Evolutionary conservation across 2,797 vertebrate species (phyloP), one percentile per base, ranked within the genome.

Genomic region (Phyllotis vaccarum): DNA sequence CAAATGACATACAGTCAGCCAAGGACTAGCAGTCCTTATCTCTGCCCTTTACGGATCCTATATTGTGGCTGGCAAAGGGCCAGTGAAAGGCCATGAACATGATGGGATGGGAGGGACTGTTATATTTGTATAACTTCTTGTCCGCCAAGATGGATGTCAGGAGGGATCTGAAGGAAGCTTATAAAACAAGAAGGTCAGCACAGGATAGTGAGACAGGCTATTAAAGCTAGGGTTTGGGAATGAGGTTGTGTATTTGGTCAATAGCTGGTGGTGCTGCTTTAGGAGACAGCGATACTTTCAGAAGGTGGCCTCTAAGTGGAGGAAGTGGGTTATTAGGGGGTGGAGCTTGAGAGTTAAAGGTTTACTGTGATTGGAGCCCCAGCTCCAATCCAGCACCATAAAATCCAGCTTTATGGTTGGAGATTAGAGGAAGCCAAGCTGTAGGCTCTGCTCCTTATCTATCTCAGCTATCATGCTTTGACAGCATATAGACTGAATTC

Each of bases 1-100:
- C 9, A 52, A n/a, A 5, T 0, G 90, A 49, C 3, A 96, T 87
- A 62, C 0, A 4, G 75, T 3, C 9, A 58, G 76, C 11, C 29
- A 72, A 62, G 80, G 27, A 31, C 2, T 0, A 0, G 0, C 1
- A 0, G 6, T 60, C 31, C 64, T 9, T 31, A 14, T 12, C 9
- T 7, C 58, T 74, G 43, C 0, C 46, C 62, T 46, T 8, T 4
- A 19, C 49, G 58, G 83, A 91, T 83, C 75, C 86, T 64, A 2
- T 29, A 24, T 8, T 0, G 21, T 31, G 37, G 46, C 82, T 91
- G 81, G 86, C n/a, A 27, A 64, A 81, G 34, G 66, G 54, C 68
- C 91, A 93, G 81, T 24, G 40, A 49, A 81, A 86, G 49, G 31
- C 29, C 12, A 8, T 29, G 49, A 60, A 56, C 49, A 74, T 14